Conservation (phyloP, 2,113 vertebrate genomes). For the Leucoraja erinaceus region DNA sequence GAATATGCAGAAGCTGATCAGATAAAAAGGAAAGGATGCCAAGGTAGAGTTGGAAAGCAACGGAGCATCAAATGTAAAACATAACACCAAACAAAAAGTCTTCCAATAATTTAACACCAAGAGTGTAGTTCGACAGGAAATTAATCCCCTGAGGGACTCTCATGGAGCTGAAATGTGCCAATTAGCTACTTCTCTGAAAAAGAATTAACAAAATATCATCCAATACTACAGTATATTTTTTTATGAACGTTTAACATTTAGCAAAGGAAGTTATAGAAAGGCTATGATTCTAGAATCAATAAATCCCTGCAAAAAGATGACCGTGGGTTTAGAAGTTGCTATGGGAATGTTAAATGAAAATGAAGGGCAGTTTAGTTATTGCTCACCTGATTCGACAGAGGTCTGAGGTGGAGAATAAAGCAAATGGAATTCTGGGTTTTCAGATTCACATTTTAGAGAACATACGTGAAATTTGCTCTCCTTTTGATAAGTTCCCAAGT, state of each 20-base stretch:
- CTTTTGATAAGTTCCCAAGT: background rate
- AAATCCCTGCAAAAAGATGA: background rate
- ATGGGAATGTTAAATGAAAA: background rate
- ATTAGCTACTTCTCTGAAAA: background rate
- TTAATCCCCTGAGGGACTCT: slow-evolving; percentile 8
- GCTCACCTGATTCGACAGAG: background rate
- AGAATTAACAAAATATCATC: background rate
- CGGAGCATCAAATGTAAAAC: background rate
- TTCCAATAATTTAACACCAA: slow-evolving; percentile 15
- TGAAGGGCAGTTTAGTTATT: background rate
- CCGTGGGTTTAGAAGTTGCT: background rate
- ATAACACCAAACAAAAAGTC: background rate
- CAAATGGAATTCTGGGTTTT: background rate
- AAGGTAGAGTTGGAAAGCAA: slow-evolving; percentile 19
- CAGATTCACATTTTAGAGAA: background rate
- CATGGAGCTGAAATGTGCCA: slow-evolving; percentile 14
- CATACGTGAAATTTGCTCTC: background rate
- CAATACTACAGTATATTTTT: background rate
- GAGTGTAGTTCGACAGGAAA: background rate
- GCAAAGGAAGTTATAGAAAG: background rate
- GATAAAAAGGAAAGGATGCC: background rate
- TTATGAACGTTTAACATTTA: background rate
- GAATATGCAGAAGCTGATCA: background rate
- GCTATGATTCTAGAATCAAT: background rate
- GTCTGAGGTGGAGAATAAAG: background rate